Conservation (phyloP, 2,888 invertebrate genomes). For the Agonopterix arenella region DNA sequence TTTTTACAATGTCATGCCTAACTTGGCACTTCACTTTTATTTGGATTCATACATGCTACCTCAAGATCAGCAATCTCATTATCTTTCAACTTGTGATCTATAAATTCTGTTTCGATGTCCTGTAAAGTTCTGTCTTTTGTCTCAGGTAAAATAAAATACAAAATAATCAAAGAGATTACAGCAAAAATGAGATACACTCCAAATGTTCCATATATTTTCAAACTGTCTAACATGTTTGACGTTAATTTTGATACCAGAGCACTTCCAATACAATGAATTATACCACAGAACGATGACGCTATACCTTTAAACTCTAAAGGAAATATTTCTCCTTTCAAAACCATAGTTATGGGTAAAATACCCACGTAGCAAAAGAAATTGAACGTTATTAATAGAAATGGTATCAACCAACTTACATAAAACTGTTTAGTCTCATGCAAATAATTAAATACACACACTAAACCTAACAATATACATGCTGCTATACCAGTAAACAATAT, state of each 20-base stretch:
- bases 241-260: background rate
- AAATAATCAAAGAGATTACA: background rate
- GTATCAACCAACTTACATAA: background rate
- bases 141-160: conserved; percentile 2
- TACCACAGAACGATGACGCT: background rate
- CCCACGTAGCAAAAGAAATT: background rate
- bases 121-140: conserved; percentile 6
- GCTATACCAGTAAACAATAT: background rate
- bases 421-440: background rate
- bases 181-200: background rate
- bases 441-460: background rate
- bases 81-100: background rate
- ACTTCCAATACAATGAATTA: background rate
- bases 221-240: background rate
- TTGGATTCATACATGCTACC: too few relatives aligned
- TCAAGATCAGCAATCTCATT: background rate
- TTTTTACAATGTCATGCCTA: too few relatives aligned
- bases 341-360: background rate
- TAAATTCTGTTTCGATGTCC: conserved; percentile 10
- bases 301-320: conserved; percentile 2
- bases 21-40: too few relatives aligned
- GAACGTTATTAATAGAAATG: background rate
- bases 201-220: conserved; percentile 3
- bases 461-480: background rate
- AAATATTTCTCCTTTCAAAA: conserved; percentile 1